Evolutionary conservation across 2,113 vertebrate species (phyloP), one percentile per base, ranked within the genome.

Genomic region (Hydropotes inermis): DNA sequence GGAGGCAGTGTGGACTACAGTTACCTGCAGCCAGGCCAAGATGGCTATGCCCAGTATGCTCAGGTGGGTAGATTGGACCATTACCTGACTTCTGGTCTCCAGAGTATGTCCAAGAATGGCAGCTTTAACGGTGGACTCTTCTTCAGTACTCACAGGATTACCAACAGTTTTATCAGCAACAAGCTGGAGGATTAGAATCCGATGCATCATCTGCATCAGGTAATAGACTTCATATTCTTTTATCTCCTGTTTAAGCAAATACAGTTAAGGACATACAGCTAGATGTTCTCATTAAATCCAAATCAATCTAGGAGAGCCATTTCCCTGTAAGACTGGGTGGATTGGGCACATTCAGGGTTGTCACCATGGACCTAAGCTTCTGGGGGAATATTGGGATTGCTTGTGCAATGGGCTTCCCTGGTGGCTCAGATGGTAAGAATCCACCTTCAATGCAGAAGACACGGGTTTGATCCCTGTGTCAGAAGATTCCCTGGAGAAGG

Each of bases 81-180:
- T 52, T 7, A 9, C 91, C 61, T 94, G n/a, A 15, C 23, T 74
- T 86, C 8, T 39, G 36, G 1, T 61, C 1, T 60, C 55, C 84
- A 30, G 64, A 55, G 11, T 39, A 1, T 89, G 25, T 70, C 16
- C 81, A 6, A 57, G 7, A 3, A 47, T 16, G 87, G 93, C n/a
- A 97, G 25, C 30, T 96, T 89, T 98, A 91, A 97, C 19, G 0
- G 36, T 94, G 14, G 0, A 13, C 89, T 98, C 97, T 67, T 78
- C 39, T 98, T 95, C 12, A 98, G 97, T 98, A 99, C 97, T 99
- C 99, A 76, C 99, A 99, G 99, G 99, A 99, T 86, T 99, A 99
- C 97, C 99, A 99, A 89, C 99, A 99, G 96, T 98, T 99, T 33
- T 99, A 99, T 97, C 99, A 99, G 97, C 99, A 99, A 70, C 99